Base-by-base conservation (phyloP, 2,797 vertebrate genomes). In the Rhinella marina region DNA sequence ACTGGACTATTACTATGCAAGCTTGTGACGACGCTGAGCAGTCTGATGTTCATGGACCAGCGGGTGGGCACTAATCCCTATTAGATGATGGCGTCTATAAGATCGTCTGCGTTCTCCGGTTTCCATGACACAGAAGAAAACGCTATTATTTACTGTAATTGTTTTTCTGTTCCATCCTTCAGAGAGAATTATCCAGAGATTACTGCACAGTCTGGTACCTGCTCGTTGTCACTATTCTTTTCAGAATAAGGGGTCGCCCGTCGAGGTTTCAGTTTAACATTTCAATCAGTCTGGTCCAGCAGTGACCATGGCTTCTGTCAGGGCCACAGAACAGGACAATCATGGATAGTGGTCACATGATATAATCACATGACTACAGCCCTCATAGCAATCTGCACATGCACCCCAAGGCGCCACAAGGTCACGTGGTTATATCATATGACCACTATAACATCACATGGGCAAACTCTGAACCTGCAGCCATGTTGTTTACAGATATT, bases 11-110 rank as follows among this genome's bases (percentile, higher is more conserved):
- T 19, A 72, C 32, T 72, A 72, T 19, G 29, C 16, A 19, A 48
- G 41, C 70, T 19, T 57, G 29, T 57, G 57, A 59, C 50, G 48
- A 57, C 62, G n/a, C 9, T 41, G 77, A 56, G 61, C 8, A 21
- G 50, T 29, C 54, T 79, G 25, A 27, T 1, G 27, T 21, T 61
- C 17, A 48, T 25, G n/a, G 54, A 86, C 52, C 61, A 54, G 64
- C n/a, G 50, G 85, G 27, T 41, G 64, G 7, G 7, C 76, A 32
- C 13, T 78, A 86, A 86, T 86, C 84, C 59, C 25, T 68, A 79
- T 86, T 78, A 62, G 57, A 29, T 68, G 41, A 56, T 52, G 62
- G 62, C 52, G 59, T 79, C 61, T 86, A 29, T 86, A 41, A 59
- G 21, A 76, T 76, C 17, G n/a, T 64, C 59, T 32, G 13, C 29